Percentiles rank a stretch among this genome's conserved stretches.
Conservation (phyloP, 1,140 invertebrate species). For the Bombus sibiricus region DNA sequence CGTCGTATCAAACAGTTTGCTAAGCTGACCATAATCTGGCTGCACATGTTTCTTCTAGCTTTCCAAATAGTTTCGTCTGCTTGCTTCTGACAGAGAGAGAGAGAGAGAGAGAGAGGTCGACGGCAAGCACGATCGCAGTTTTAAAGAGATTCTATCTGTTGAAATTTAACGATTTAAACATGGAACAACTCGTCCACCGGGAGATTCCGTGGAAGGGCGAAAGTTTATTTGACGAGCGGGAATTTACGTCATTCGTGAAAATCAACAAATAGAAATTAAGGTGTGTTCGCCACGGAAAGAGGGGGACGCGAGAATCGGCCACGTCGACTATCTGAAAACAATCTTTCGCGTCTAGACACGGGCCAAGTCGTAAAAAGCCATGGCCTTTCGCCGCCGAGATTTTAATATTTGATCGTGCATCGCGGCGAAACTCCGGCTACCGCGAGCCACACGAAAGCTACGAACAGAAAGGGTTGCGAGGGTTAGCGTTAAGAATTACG, state of each 20-base stretch:
- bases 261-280: slow-evolving; percentile 55
- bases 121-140: too few species aligned
- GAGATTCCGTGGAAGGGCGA: too few species aligned
- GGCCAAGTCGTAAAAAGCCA: slow-evolving; percentile 40
- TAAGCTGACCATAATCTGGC: background rate
- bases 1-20: too few species aligned
- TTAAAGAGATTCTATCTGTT: too few species aligned
- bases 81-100: too few species aligned
- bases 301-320: background rate
- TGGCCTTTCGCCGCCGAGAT: slow-evolving; percentile 58
- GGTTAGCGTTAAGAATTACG: slow-evolving; percentile 59
- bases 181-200: too few species aligned
- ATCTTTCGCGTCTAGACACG: slow-evolving; percentile 47
- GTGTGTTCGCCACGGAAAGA: background rate
- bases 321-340: slow-evolving; percentile 43
- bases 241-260: background rate
- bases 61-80: too few species aligned
- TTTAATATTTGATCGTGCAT: slow-evolving; percentile 66
- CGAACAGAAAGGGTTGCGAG: slow-evolving; percentile 25
- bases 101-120: too few species aligned
- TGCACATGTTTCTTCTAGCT: background rate
- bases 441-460: background rate
- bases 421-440: background rate
- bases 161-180: too few species aligned
- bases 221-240: too few species aligned